Percentiles rank a stretch among this genome's conserved stretches.
These are phyloP conservation scores for Lacanobia oleracea DNA, from an alignment of 2,888 invertebrate genomes.

Conservation along the genomic window DNA sequence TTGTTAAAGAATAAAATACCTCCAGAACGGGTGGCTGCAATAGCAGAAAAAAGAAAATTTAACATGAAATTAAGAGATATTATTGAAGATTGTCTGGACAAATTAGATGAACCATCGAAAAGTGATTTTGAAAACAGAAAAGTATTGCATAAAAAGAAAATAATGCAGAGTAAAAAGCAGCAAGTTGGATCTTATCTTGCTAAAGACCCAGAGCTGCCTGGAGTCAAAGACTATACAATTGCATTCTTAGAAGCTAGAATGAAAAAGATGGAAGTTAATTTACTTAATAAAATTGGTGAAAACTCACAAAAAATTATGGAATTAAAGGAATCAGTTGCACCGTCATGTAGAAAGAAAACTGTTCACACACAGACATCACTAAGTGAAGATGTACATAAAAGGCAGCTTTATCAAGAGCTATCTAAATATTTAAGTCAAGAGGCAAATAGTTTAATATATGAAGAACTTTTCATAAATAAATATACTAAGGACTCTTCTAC, in stretches of 20 bases:
- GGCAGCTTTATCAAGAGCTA: slow-evolving; percentile 81
- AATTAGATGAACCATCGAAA: slow-evolving; percentile 69
- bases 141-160: slow-evolving; percentile 13
- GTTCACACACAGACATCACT: slow-evolving; percentile 73
- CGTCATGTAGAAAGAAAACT: slow-evolving; percentile 60
- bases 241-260: slow-evolving; percentile 80
- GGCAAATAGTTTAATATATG: slow-evolving; percentile 81
- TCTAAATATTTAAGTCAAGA: slow-evolving; percentile 82
- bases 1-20: slow-evolving; percentile 66
- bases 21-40: slow-evolving; percentile 81
- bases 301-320: slow-evolving; percentile 81
- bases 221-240: slow-evolving; percentile 72
- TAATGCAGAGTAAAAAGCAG: slow-evolving; percentile 34
- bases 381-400: slow-evolving; percentile 77
- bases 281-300: slow-evolving; percentile 82
- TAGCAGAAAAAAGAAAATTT: slow-evolving; percentile 84
- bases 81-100: slow-evolving; percentile 80
- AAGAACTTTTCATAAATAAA: slow-evolving; percentile 85
- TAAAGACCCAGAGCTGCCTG: slow-evolving; percentile 65
- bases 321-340: slow-evolving; percentile 71
- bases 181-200: slow-evolving; percentile 54
- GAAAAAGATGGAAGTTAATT: slow-evolving; percentile 80
- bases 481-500: slow-evolving; percentile 63
- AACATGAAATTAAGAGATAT: slow-evolving; percentile 85
- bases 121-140: slow-evolving; percentile 51